Evolutionary conservation across 2,888 invertebrate species (phyloP).

Genomic region (Plebejus argus): DNA sequence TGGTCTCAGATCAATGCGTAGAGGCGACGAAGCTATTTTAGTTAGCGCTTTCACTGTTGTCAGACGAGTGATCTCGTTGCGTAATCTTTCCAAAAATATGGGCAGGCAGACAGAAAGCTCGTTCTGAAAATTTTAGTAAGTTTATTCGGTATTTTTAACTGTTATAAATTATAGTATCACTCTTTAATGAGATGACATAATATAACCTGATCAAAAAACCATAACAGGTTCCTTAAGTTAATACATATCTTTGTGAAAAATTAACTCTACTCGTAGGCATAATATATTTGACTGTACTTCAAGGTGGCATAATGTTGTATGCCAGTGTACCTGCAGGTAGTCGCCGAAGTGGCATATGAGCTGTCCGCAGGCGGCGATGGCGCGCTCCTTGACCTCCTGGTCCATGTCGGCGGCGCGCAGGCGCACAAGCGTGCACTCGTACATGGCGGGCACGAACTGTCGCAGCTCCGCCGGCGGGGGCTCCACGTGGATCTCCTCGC

Average conservation of each 20-base stretch:
- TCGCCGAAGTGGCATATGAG: slow-evolving; percentile 96
- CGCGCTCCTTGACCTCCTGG: slow-evolving; percentile 99
- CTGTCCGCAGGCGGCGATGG: slow-evolving; percentile 98
- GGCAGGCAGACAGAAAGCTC: slow-evolving; percentile 94
- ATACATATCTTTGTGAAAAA: no score
- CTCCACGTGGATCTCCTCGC: slow-evolving; percentile 50
- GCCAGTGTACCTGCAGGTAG: slow-evolving; percentile 81
- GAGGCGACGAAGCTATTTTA: slow-evolving; percentile 94
- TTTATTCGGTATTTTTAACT: no score
- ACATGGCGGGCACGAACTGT: slow-evolving; percentile 89
- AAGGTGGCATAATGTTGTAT: neutral
- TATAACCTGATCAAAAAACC: no score
- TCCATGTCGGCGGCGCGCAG: slow-evolving; percentile 98
- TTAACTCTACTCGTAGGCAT: no score
- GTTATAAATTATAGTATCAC: no score
- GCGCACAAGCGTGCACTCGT: slow-evolving; percentile 91
- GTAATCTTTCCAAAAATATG: slow-evolving; percentile 95
- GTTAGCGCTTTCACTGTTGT: slow-evolving; percentile 98
- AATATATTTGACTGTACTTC: no score
- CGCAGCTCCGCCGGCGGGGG: slow-evolving; percentile 87
- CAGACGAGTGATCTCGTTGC: slow-evolving; percentile 97
- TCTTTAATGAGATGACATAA: no score
- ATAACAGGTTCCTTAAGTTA: no score
- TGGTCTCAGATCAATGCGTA: slow-evolving; percentile 90
- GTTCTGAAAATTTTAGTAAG: slow-evolving; percentile 55